A percentile compares a stretch with the other conserved stretches of the same genome.
phyloP scores from a whole-genome alignment of 2,888 invertebrate species.

The Nysson spinosus region DNA sequence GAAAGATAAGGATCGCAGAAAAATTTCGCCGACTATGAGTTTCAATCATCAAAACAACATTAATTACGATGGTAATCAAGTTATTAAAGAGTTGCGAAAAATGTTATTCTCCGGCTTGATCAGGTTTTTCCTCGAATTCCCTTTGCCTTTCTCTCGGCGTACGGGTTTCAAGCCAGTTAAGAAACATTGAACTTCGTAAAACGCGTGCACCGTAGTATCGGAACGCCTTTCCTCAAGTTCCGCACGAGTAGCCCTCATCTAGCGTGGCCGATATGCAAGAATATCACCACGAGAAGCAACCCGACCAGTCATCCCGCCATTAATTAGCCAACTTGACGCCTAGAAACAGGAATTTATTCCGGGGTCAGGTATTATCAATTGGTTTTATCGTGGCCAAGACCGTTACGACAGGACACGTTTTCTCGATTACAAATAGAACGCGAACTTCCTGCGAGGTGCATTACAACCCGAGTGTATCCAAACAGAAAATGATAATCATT shows the following conservation, averaged over 20 bases:
- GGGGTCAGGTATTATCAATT: slow-evolving; percentile 45
- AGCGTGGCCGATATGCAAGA: slow-evolving; percentile 53
- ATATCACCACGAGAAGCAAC: slow-evolving; percentile 57
- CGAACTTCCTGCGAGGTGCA: slow-evolving; percentile 23
- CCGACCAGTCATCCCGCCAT: slow-evolving; percentile 62
- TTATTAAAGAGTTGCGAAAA: no score
- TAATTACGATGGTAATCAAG: no score
- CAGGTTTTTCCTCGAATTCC: no score
- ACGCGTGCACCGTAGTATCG: slow-evolving; percentile 18
- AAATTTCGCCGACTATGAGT: no score
- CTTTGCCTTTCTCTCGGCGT: no score
- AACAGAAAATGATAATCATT: no score
- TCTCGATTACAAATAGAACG: slow-evolving; percentile 30
- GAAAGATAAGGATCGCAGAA: no score
- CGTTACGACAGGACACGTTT: slow-evolving; percentile 42
- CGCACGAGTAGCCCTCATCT: slow-evolving; percentile 53
- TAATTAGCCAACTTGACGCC: slow-evolving; percentile 66
- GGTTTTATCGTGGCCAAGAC: slow-evolving; percentile 44
- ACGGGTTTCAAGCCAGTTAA: no score
- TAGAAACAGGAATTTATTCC: slow-evolving; percentile 60
- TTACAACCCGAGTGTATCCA: neutral
- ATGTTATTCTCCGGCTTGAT: no score
- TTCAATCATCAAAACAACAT: no score
- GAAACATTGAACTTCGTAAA: slow-evolving; percentile 19
- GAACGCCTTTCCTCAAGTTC: slow-evolving; percentile 42